A percentile compares a stretch with the other conserved stretches of the same genome.
phyloP scores from a whole-genome alignment of 2,888 invertebrate species.

The Cabera pusaria region DNA sequence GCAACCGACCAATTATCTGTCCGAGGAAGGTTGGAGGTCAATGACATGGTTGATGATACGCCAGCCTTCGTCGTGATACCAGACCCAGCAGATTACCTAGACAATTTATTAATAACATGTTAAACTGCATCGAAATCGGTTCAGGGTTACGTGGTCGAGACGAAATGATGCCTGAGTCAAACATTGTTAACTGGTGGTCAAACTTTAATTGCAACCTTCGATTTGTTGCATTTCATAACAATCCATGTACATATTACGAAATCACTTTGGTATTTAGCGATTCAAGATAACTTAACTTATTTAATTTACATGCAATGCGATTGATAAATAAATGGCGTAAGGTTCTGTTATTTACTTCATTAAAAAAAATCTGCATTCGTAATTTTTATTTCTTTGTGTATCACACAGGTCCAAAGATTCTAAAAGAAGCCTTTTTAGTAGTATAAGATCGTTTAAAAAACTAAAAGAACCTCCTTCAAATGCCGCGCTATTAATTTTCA shows the following conservation, averaged over 20 bases:
- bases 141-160: constrained; percentile 10
- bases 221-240: constrained; percentile 5
- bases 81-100: constrained; percentile 9
- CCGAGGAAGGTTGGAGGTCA: constrained; percentile 6
- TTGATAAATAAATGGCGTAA: too few species aligned
- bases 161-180: not conserved
- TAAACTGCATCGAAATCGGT: constrained; percentile 8
- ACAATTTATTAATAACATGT: constrained; percentile 8
- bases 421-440: too few species aligned
- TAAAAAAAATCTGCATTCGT: too few species aligned
- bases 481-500: too few species aligned
- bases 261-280: constrained; percentile 6
- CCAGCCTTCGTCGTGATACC: constrained; percentile 8
- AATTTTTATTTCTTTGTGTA: too few species aligned
- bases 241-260: constrained; percentile 7
- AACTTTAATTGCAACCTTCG: constrained; percentile 10
- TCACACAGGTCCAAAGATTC: too few species aligned
- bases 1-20: constrained; percentile 8
- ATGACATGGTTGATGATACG: constrained; percentile 4
- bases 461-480: too few species aligned
- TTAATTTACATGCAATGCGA: too few species aligned
- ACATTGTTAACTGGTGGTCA: constrained; percentile 4
- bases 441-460: too few species aligned
- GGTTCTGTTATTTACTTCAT: too few species aligned
- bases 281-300: too few species aligned